phyloP scores from a whole-genome alignment of 2,113 vertebrate genomes.

The Aleadryas rufinucha region DNA sequence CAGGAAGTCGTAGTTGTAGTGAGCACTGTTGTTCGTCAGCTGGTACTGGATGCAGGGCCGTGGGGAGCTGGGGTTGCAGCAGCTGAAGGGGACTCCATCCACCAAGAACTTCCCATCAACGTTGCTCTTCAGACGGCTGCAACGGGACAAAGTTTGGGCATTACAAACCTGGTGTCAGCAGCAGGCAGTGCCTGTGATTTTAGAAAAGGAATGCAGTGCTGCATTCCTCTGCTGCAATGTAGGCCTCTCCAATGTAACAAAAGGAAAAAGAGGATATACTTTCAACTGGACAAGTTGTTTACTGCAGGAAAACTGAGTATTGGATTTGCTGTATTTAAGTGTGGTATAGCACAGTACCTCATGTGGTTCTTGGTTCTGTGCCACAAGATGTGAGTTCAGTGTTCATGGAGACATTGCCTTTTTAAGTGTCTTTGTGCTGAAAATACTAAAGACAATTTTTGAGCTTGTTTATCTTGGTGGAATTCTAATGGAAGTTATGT shows the following conservation, averaged over 20 bases:
- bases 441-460: neutral
- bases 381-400: accelerated
- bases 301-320: neutral
- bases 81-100: slow-evolving; percentile 86
- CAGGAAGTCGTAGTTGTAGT: slow-evolving; percentile 84
- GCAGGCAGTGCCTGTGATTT: neutral
- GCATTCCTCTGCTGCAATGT: neutral
- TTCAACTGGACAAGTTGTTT: neutral
- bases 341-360: neutral
- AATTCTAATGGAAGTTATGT: neutral
- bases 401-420: neutral
- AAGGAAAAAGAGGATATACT: neutral
- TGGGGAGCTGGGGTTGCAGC: slow-evolving; percentile 83
- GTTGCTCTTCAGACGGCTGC: slow-evolving; percentile 82
- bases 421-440: neutral
- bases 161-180: neutral
- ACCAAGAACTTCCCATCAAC: slow-evolving; percentile 82
- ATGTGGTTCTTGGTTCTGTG: neutral
- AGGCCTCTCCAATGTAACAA: neutral
- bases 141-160: neutral
- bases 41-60: slow-evolving; percentile 86
- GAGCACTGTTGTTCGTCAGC: slow-evolving; percentile 83
- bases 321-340: neutral
- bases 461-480: neutral
- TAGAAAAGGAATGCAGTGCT: neutral